Evolutionary conservation across 2,888 invertebrate genomes (phyloP).

Genomic region (Polietes domitor): DNA sequence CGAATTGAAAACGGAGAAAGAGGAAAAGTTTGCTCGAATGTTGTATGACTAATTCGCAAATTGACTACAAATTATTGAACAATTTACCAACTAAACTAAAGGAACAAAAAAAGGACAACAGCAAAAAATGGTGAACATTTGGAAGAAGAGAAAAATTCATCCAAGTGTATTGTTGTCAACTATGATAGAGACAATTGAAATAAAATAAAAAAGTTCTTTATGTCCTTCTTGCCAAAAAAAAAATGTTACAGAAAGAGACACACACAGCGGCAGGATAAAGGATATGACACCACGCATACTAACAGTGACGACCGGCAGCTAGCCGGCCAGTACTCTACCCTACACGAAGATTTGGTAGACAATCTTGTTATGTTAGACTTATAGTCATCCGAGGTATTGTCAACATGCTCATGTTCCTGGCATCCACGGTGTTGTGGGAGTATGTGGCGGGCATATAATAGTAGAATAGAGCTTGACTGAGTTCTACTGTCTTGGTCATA

Average conservation of each 20-base stretch:
- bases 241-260: neutral
- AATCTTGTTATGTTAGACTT: no score
- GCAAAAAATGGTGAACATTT: constrained; percentile 53
- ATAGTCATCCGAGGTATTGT: no score
- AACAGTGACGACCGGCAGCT: constrained; percentile 28
- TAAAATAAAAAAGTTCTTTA: constrained; percentile 59
- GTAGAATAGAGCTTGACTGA: no score
- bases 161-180: constrained; percentile 4
- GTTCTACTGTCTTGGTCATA: no score
- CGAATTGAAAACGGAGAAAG: neutral
- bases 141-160: constrained; percentile 9
- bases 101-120: constrained; percentile 35
- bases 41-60: constrained; percentile 75
- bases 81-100: constrained; percentile 72
- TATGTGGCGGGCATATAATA: no score
- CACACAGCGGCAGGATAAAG: neutral
- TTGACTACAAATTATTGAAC: constrained; percentile 78
- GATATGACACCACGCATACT: constrained; percentile 51
- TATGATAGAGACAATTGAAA: constrained; percentile 56
- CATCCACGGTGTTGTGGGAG: no score
- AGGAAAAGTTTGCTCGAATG: constrained; percentile 52
- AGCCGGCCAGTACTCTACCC: constrained; percentile 42
- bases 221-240: constrained; percentile 23
- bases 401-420: no score
- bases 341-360: neutral